Evolutionary conservation across 2,113 vertebrate species (phyloP), one percentile per base, ranked within the genome.

Genomic region (Junco hyemalis): DNA sequence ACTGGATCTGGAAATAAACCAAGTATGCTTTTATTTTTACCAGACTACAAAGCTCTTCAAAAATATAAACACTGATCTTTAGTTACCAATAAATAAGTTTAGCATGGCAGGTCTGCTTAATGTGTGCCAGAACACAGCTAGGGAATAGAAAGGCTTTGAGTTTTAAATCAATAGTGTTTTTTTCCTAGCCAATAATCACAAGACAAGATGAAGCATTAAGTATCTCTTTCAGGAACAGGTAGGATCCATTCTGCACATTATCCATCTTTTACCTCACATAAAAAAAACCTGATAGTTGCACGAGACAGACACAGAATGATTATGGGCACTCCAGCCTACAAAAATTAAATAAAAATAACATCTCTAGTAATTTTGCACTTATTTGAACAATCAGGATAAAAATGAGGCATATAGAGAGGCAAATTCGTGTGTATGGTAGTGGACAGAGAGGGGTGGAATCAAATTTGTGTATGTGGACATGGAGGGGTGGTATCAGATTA

Each of bases 161-260:
- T 97, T 61, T 88, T 94, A 96, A 96, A 97, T 97, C 94, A 96
- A 93, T 95, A 95, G 83, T 51, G 44, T 54, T 73, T 96, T 96
- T 96, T 92, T 90, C 63, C 68, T 70, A 64, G 50, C 61, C 70
- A 90, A 61, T 81, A 92, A 96, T 92, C 90, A 79, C 66, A 92
- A 82, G 93, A 92, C 82, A 95, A 69, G 96, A 93, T 88, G 81
- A 95, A 95, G 86, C 80, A 72, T 92, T 93, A 97, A 85, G 23
- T 87, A 83, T 84, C 80, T 77, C 61, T 93, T 95, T 93, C 85
- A 94, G 40, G 59, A 69, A 44, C 68, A 93, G 68, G 65, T 61
- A 95, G 38, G 50, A 96, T 89, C 87, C 78, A 69, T 94, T 91
- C 66, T 69, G 35, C 33, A 86, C 53, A 88, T 81, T 59, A 84